Conservation (phyloP, 2,888 invertebrate species). For the Nomada flava region DNA sequence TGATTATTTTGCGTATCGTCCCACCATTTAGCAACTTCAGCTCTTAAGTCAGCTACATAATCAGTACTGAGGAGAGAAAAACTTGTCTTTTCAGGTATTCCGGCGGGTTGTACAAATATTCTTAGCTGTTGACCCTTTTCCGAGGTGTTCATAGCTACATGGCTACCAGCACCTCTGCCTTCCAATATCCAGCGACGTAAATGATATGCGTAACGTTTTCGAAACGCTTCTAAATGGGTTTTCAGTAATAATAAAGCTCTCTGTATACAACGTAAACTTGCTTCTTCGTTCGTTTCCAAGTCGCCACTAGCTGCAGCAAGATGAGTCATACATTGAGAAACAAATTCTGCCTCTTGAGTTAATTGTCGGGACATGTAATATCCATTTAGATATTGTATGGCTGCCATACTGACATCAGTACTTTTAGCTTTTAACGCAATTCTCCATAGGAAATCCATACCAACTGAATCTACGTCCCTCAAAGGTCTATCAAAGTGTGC, state of each 20-base stretch:
- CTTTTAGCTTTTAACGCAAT: constrained; percentile 95
- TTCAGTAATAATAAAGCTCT: constrained; percentile 94
- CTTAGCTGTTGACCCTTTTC: constrained; percentile 89
- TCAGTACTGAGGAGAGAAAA: constrained; percentile 94
- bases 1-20: constrained; percentile 85
- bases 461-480: constrained; percentile 87
- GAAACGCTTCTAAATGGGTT: constrained; percentile 97
- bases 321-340: constrained; percentile 96
- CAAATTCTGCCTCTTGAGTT: constrained; percentile 96
- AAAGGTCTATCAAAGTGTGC: constrained; percentile 85
- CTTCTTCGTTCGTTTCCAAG: constrained; percentile 87
- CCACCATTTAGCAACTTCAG: constrained; percentile 98
- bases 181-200: constrained; percentile 95
- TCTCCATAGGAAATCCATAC: constrained; percentile 98
- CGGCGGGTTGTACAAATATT: constrained; percentile 94
- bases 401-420: constrained; percentile 97
- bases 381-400: constrained; percentile 96
- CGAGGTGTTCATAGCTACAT: constrained; percentile 88
- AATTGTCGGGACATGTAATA: constrained; percentile 97
- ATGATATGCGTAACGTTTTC: constrained; percentile 94
- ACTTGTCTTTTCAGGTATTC: constrained; percentile 93
- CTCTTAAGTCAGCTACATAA: constrained; percentile 95
- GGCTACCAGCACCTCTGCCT: constrained; percentile 91
- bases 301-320: constrained; percentile 93
- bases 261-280: constrained; percentile 95